Evolutionary conservation across 2,888 invertebrate species (phyloP).

Genomic region (Ornithoptera priamus): DNA sequence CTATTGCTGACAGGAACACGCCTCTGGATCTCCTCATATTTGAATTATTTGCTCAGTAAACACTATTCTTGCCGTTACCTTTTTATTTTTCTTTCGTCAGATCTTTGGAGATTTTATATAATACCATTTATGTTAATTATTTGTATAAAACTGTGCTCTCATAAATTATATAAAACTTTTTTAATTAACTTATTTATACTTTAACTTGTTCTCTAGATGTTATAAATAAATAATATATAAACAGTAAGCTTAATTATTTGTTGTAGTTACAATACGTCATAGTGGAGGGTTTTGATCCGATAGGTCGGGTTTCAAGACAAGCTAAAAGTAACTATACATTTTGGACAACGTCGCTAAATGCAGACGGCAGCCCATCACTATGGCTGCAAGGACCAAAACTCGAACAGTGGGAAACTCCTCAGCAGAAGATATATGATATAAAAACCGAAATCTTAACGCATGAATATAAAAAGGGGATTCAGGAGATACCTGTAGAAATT

Average conservation of each 20-base stretch:
- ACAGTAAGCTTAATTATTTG: background rate
- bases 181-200: too few relatives aligned
- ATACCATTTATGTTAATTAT: too few relatives aligned
- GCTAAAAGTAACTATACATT: constrained; percentile 36
- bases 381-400: constrained; percentile 44
- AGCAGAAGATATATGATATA: constrained; percentile 33
- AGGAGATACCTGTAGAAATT: constrained; percentile 35
- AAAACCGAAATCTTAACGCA: constrained; percentile 31
- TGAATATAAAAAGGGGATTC: constrained; percentile 25
- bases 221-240: too few relatives aligned
- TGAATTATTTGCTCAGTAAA: too few relatives aligned
- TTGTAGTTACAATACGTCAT: constrained; percentile 40
- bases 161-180: too few relatives aligned
- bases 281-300: constrained; percentile 28
- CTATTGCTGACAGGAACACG: background rate
- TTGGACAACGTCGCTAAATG: constrained; percentile 42
- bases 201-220: too few relatives aligned
- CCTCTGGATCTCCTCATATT: background rate
- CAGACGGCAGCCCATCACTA: constrained; percentile 38
- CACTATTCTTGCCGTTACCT: too few relatives aligned
- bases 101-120: too few relatives aligned
- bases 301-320: constrained; percentile 28
- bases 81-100: too few relatives aligned
- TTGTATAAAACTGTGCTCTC: too few relatives aligned
- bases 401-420: constrained; percentile 32